Evolutionary conservation across 1,140 invertebrate species (phyloP).

Genomic region (Penaeus indicus): DNA sequence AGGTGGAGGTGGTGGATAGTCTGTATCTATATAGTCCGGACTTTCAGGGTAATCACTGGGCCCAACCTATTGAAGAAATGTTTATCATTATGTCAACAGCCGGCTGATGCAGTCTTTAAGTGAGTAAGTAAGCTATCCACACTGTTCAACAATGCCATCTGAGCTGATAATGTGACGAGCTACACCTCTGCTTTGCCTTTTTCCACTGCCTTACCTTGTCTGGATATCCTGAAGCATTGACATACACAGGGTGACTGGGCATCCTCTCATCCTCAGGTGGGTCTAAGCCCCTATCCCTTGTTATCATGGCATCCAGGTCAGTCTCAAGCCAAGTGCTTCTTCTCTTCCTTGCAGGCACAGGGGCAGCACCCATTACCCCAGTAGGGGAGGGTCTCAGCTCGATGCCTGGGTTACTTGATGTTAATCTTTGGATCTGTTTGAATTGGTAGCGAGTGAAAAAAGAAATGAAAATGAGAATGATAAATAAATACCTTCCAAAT

Average conservation of each 20-base stretch:
- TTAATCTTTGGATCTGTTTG: slow-evolving; percentile 63
- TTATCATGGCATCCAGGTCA: slow-evolving; percentile 85
- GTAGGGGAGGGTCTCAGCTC: slow-evolving; percentile 53
- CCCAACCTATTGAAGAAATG: slow-evolving; percentile 9
- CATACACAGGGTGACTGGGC: slow-evolving; percentile 50
- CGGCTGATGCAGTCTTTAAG: no score
- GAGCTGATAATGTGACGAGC: no score
- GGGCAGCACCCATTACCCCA: slow-evolving; percentile 67
- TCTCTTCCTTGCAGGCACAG: slow-evolving; percentile 69
- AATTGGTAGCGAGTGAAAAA: background rate
- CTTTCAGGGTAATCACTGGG: slow-evolving; percentile 55
- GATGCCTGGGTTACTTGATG: slow-evolving; percentile 58
- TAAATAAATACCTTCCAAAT: background rate
- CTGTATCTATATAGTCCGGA: slow-evolving; percentile 50
- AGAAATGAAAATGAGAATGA: background rate
- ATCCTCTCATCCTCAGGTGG: slow-evolving; percentile 39
- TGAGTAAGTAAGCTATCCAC: no score
- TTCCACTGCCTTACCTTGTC: slow-evolving; percentile 32
- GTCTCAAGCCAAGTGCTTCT: slow-evolving; percentile 84
- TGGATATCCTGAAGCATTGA: slow-evolving; percentile 53
- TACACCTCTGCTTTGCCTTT: no score
- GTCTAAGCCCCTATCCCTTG: slow-evolving; percentile 75
- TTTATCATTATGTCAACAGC: no score
- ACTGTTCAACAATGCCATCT: no score
- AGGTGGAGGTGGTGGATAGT: slow-evolving; percentile 59